Evolutionary conservation across 2,888 invertebrate species (phyloP).

Genomic region (Cybosia mesomella): DNA sequence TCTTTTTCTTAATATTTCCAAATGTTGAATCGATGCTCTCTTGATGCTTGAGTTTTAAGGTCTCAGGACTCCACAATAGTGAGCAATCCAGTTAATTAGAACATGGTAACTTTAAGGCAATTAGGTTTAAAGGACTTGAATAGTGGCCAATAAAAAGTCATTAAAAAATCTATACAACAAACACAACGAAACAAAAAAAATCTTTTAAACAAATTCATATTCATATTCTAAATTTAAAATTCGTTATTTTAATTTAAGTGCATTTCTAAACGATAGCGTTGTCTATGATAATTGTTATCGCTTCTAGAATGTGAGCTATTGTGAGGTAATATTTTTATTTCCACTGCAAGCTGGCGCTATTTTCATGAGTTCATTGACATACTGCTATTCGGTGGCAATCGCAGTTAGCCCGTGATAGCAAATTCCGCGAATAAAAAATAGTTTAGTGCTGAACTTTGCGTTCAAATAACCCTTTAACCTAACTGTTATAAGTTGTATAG

Average conservation of each 20-base stretch:
- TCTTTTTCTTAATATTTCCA: too few relatives aligned
- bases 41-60: too few relatives aligned
- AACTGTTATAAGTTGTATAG: background rate
- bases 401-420: conserved; percentile 25
- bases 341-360: conserved; percentile 39
- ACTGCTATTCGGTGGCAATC: conserved; percentile 49
- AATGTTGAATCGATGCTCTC: too few relatives aligned
- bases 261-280: conserved; percentile 2
- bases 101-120: too few relatives aligned
- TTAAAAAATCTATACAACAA: too few relatives aligned
- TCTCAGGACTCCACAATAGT: too few relatives aligned
- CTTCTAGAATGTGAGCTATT: conserved; percentile 14
- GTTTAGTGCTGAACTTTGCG: conserved; percentile 35
- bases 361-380: conserved; percentile 52
- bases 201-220: too few relatives aligned
- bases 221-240: too few relatives aligned
- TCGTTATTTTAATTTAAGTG: background rate
- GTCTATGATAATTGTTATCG: conserved; percentile 8
- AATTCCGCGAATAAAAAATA: conserved; percentile 43
- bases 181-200: too few relatives aligned
- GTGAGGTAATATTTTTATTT: conserved; percentile 32
- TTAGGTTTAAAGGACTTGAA: too few relatives aligned
- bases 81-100: too few relatives aligned
- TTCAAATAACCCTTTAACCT: conserved; percentile 3
- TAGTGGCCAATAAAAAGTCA: too few relatives aligned